Base-by-base conservation (phyloP, 2,888 invertebrate species). In the Leucania comma region DNA sequence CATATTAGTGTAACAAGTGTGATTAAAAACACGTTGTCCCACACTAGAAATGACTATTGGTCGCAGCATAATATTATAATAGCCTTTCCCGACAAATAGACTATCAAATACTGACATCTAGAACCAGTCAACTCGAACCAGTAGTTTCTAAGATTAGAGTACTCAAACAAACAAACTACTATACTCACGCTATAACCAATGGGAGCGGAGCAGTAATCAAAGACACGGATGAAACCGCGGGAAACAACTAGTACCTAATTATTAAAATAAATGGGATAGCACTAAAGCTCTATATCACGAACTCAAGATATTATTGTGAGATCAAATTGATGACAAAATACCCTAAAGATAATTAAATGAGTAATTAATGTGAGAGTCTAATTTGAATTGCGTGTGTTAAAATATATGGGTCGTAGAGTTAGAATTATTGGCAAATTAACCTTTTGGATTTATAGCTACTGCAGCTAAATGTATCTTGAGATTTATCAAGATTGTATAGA, bases 381-480 rank as follows among this genome's bases (percentile, higher is more conserved):
- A 69, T 78, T 71, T 51, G 6, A 71, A 78, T 59, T 57, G 60
- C 48, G 60, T 77, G 61, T 77, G 58, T 69, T 74, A 53, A 77
- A 61, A 60, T 70, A 53, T 62, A 75, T 67, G 59, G 76, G 26
- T 50, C 73, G 60, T 76, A 42, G 12, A 76, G 5, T 26, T n/a
- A 50, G 32, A 76, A 50, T 68, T 76, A 60, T 76, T 56, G 60
- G 29, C 68, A 60, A 60, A 60, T 56, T 75, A 73, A 75, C 77
- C 57, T 76, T 75, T 77, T 9, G 58, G n/a, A 26, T 60, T 68
- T 60, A 73, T 68, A 42, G 12, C 59, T 17, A 12, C 54, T 24
- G 24, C 29, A 50, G 54, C 12, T 50, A 6, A 42, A 26, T 61
- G 24, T 29, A 10, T 35, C 57, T 46, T 20, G 20, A 35, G 26